phyloP scores from a whole-genome alignment of 2,113 vertebrate genomes.

The Dasyurus viverrinus region DNA sequence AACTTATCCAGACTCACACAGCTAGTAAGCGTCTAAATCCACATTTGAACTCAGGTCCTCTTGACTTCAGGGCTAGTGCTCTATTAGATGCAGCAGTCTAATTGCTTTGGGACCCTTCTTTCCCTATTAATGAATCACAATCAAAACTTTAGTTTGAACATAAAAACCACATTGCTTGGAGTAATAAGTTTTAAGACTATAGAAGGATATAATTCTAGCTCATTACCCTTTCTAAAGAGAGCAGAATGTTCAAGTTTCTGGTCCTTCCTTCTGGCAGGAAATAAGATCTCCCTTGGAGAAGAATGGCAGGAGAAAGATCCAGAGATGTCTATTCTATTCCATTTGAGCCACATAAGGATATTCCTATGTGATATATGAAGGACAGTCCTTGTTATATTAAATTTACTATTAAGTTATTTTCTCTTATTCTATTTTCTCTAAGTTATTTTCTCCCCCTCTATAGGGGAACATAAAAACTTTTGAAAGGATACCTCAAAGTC shows the following conservation, averaged over 20 bases:
- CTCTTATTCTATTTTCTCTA: too few species aligned
- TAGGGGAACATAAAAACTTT: background rate
- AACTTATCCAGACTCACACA: too few species aligned
- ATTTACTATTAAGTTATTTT: background rate
- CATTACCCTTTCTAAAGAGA: background rate
- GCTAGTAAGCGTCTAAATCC: too few species aligned
- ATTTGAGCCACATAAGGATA: background rate
- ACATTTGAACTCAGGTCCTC: too few species aligned
- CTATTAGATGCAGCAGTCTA: too few species aligned
- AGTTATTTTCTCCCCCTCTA: too few species aligned
- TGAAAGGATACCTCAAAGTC: background rate
- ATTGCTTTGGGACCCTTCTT: background rate
- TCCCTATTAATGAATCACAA: background rate
- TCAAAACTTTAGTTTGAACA: background rate
- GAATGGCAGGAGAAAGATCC: background rate
- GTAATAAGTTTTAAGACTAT: background rate
- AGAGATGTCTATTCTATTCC: background rate
- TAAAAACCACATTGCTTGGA: background rate
- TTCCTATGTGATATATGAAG: background rate
- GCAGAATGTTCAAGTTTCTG: background rate
- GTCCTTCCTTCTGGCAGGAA: background rate
- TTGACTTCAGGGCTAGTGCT: too few species aligned
- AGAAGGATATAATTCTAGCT: background rate
- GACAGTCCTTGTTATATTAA: background rate
- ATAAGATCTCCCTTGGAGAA: background rate